phyloP scores from a whole-genome alignment of 2,113 vertebrate species.

The Lagenorhynchus albirostris region DNA sequence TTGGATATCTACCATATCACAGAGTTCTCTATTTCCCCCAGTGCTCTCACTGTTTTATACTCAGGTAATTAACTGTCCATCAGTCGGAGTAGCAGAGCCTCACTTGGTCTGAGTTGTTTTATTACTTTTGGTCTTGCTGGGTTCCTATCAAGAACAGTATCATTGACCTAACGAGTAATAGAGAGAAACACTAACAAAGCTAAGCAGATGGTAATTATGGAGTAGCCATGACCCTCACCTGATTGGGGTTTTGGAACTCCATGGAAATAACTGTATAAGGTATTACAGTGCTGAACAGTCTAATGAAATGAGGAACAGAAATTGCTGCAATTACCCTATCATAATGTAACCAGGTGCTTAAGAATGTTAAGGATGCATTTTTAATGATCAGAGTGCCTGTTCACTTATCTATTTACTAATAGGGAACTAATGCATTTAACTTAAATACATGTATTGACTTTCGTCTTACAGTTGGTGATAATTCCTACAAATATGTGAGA shows the following conservation, averaged over 20 bases:
- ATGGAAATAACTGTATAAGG: background rate
- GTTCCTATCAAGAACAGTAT: background rate
- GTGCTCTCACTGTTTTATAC: background rate
- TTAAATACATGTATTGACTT: background rate
- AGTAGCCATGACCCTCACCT: background rate
- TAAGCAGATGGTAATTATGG: conserved; percentile 34
- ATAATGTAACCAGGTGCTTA: conserved; percentile 34
- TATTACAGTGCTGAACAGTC: background rate
- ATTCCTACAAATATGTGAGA: conserved; percentile 23
- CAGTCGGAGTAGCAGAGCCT: background rate
- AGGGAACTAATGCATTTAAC: conserved; percentile 18
- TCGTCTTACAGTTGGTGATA: background rate
- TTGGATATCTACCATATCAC: background rate
- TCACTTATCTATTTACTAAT: conserved; percentile 19
- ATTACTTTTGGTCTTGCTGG: conserved; percentile 2
- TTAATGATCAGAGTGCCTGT: conserved; percentile 39
- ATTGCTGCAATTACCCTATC: background rate
- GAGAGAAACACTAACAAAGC: background rate
- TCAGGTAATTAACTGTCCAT: conserved; percentile 26
- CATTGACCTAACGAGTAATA: conserved; percentile 17
- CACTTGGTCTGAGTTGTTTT: background rate
- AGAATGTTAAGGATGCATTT: conserved; percentile 58
- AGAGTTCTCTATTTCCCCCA: background rate
- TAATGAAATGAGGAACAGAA: background rate
- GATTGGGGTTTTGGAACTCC: background rate